Evolutionary conservation across 1,140 invertebrate species (phyloP).

Genomic region (Coptotermes formosanus): DNA sequence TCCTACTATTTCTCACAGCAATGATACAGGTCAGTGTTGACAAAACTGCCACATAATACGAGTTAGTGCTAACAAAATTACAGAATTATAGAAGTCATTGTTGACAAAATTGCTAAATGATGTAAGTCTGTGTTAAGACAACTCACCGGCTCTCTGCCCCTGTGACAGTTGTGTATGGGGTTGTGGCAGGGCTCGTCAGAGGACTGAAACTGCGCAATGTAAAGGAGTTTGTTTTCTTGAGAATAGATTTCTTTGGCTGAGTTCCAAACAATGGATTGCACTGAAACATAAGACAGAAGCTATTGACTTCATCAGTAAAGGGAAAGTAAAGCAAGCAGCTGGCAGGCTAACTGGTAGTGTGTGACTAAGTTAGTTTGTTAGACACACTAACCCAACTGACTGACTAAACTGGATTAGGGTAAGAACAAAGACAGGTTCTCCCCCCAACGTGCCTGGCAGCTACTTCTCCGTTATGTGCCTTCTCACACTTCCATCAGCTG

Average conservation of each 20-base stretch:
- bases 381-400: no score
- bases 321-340: no score
- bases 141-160: conserved; percentile 73
- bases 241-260: conserved; percentile 80
- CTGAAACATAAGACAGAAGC: conserved; percentile 31
- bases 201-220: conserved; percentile 72
- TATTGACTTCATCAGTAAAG: no score
- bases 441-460: no score
- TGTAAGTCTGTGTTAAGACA: not conserved
- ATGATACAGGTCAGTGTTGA: no score
- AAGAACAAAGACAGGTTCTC: no score
- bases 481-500: no score
- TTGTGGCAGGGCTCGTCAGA: conserved; percentile 65
- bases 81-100: not conserved
- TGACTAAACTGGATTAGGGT: no score
- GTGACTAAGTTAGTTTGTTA: no score
- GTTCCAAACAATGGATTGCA: conserved; percentile 56
- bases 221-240: conserved; percentile 91
- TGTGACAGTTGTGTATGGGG: conserved; percentile 80
- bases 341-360: no score
- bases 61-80: not conserved
- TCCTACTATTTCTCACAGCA: no score
- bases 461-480: no score
- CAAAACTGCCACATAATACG: not conserved
- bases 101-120: not conserved